Evolutionary conservation across 2,888 invertebrate genomes (phyloP), one percentile per base, ranked within the genome.

Genomic region (Andrena hattorfiana): DNA sequence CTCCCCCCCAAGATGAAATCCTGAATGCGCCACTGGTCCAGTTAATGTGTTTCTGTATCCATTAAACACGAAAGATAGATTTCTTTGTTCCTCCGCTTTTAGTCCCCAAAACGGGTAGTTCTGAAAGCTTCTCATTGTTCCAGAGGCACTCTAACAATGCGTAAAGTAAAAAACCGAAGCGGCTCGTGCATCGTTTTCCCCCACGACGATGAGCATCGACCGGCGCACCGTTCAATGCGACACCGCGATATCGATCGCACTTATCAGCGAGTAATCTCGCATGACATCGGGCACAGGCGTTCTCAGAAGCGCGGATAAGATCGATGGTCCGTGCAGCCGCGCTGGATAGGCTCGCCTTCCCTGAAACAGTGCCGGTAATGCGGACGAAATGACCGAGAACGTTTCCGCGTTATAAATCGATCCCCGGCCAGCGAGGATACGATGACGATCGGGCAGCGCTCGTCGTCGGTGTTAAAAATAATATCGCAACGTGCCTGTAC

Each of bases 181-280:
- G 56, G 10, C 16, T 26, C 26, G 10, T 16, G 32, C 59, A 16
- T 48, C 48, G 6, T 8, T 28, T 10, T 32, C 42, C 20, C 8
- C 8, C 20, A 30, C 20, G 8, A n/a, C 32, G n/a, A 60, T 26
- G 30, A 32, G 30, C 77, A 67, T 30, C 35, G 13, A 49, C 13
- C 23, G 10, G 10, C 54, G 28, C 6, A 42, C n/a, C 56, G 77
- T 16, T 35, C 62, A 49, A 69, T 59, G 77, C 16, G 77, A 60
- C 73, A 59, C 16, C 42, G 28, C n/a, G 64, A 70, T 75, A 87
- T 87, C 69, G 86, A 87, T 84, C 69, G 73, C 32, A 8, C 51
- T 75, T 82, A 85, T 87, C 88, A 67, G 67, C 51, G 64, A 10
- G 60, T 67, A 68, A 87, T 87, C 88, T 87, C 59, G 84, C 77